phyloP scores from a whole-genome alignment of 2,888 invertebrate species.

The Euplagia quadripunctaria region DNA sequence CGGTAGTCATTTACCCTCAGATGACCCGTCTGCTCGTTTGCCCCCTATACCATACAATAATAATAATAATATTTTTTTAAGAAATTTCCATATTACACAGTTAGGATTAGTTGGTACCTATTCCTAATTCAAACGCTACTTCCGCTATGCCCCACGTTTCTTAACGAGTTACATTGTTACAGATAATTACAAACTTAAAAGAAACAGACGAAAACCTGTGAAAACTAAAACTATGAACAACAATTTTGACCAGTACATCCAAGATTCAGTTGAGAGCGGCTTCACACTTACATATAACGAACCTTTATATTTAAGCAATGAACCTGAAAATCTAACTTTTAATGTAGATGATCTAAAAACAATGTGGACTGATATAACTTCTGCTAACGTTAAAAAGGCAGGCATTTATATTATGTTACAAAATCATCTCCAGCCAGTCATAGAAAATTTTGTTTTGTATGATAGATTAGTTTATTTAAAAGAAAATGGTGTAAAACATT shows the following conservation, averaged over 20 bases:
- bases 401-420: slow-evolving; percentile 74
- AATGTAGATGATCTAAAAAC: slow-evolving; percentile 61
- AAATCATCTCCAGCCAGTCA: slow-evolving; percentile 71
- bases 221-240: slow-evolving; percentile 64
- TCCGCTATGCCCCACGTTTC: neutral
- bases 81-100: too few relatives aligned
- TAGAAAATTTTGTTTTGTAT: slow-evolving; percentile 76
- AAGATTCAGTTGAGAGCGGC: slow-evolving; percentile 63
- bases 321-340: slow-evolving; percentile 45
- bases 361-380: slow-evolving; percentile 67
- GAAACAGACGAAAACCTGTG: slow-evolving; percentile 79
- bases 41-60: too few relatives aligned
- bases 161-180: slow-evolving; percentile 52
- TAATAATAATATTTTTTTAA: too few relatives aligned
- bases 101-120: too few relatives aligned
- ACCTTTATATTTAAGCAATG: slow-evolving; percentile 9
- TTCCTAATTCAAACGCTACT: neutral
- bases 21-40: too few relatives aligned
- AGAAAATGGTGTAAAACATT: slow-evolving; percentile 68
- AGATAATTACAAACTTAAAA: slow-evolving; percentile 81
- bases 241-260: slow-evolving; percentile 69
- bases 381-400: slow-evolving; percentile 63
- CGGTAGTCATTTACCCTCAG: too few relatives aligned
- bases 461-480: slow-evolving; percentile 75
- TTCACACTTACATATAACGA: slow-evolving; percentile 59